Evolutionary conservation across 2,888 invertebrate species (phyloP), one percentile per base, ranked within the genome.

Genomic region (Pheosia gnoma): DNA sequence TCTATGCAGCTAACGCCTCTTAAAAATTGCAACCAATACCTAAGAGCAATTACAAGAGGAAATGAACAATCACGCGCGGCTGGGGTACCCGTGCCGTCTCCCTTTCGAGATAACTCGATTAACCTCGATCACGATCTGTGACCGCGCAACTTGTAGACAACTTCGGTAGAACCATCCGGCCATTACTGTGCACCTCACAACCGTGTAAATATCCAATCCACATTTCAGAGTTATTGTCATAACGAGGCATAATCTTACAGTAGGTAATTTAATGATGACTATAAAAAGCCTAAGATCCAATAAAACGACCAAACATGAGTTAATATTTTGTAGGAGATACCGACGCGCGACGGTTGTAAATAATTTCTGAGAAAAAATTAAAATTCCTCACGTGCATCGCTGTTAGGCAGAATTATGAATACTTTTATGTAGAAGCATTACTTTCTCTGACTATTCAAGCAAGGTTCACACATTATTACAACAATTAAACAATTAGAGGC

Each of bases 31-130:
- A 64, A 64, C 62, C 65, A 74, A 70, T 72, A 25, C 25, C 25
- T 25, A 72, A 76, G 68, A 71, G 66, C 67, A 77, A 84, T 83
- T 79, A 84, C 25, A 69, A 71, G 70, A 82, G 83, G 83, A 85
- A 86, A 83, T 77, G 77, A 75, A 60, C 81, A 81, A 84, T 85
- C 80, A 81, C 76, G 66, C 71, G 67, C 77, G 78, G 74, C 77
- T 65, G 67, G 71, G 68, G 68, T 73, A 72, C 68, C 72, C 68
- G 72, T 69, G 72, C 72, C 69, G 68, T 68, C 76, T 81, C 79
- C 83, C 80, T 78, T 79, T 73, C 60, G 71, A 78, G 79, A 80
- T 84, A 82, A 84, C 81, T 80, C 77, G 79, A 86, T 86, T 84
- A 86, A 81, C 79, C 82, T 79, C 81, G 66, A 77, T 77, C 73